These are phyloP conservation scores for Emys orbicularis DNA, from an alignment of 2,797 vertebrate genomes.

Conservation along the genomic window DNA sequence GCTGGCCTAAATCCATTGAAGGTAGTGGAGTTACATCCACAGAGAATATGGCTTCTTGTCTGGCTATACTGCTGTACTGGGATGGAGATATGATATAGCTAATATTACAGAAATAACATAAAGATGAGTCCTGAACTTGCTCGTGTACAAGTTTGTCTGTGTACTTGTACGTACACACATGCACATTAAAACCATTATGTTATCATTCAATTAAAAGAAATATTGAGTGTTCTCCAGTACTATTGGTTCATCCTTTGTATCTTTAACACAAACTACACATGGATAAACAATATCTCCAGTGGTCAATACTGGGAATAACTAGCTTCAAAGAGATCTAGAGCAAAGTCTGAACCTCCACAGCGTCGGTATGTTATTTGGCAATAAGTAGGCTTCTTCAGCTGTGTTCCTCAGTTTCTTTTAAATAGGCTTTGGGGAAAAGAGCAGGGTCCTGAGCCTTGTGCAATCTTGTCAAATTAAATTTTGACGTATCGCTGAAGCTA, in stretches of 20 bases:
- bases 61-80: accelerated
- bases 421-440: constrained; percentile 15
- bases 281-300: not conserved
- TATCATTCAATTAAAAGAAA: accelerated
- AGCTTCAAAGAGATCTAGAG: not conserved
- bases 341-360: accelerated
- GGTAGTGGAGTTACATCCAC: not conserved
- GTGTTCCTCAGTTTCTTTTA: constrained; percentile 31
- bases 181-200: not conserved
- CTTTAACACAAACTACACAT: not conserved
- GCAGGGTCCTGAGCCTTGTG: not conserved
- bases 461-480: constrained; percentile 8
- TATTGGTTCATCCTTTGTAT: not conserved
- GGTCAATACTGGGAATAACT: not conserved
- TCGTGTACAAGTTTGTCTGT: not conserved
- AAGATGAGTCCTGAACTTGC: not conserved
- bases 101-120: not conserved
- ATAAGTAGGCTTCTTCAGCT: not conserved
- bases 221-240: not conserved
- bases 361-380: not conserved
- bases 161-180: accelerated
- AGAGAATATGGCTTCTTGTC: not conserved
- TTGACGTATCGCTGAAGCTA: not conserved
- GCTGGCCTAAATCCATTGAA: not conserved
- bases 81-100: not conserved